Base-by-base conservation (phyloP, 2,113 vertebrate genomes). In the Plecotus auritus region DNA sequence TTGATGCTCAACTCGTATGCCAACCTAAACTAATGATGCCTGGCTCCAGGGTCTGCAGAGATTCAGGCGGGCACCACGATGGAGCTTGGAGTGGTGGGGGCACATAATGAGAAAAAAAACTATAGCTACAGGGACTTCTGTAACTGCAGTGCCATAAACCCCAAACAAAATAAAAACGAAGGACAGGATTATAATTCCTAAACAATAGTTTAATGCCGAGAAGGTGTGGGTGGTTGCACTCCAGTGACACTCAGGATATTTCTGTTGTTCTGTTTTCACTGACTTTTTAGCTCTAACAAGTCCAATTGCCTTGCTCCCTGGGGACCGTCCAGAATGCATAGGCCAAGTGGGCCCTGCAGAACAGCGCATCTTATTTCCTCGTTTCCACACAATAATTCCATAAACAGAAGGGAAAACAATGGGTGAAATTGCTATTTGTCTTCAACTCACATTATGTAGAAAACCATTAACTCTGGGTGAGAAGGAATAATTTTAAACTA, bases 401-500 rank as follows among this genome's bases (percentile, higher is more conserved):
- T 47, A 91, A 94, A 59, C 37, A 70, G 90, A 85, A 85, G 51
- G 30, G 54, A 93, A 89, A 73, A 77, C 42, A 54, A 88, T 30
- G 26, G 72, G 72, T 77, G 45, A 73, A 91, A 95, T 67, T 54
- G 5, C 17, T 64, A n/a, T 85, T 92, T 92, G 87, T 70, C 74
- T n/a, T 91, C 67, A 88, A 42, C 45, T 96, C 69, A 93, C 54
- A 61, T 78, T 85, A 82, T 28, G 67, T 40, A 73, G n/a, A 81
- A 91, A 93, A 92, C 80, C 56, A 85, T 82, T 64, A 72, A 82
- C 51, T 90, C 86, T 95, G 28, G 77, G 47, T 74, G 26, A 80
- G 42, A 85, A 87, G 42, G 56, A 93, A 66, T 78, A 10, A 40
- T 61, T 83, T 67, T 22, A 93, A 88, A 77, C 88, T 77, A 93